These are phyloP conservation scores for Sebastes hubbsi DNA, from an alignment of 2,797 vertebrate genomes.

Conservation along the genomic window DNA sequence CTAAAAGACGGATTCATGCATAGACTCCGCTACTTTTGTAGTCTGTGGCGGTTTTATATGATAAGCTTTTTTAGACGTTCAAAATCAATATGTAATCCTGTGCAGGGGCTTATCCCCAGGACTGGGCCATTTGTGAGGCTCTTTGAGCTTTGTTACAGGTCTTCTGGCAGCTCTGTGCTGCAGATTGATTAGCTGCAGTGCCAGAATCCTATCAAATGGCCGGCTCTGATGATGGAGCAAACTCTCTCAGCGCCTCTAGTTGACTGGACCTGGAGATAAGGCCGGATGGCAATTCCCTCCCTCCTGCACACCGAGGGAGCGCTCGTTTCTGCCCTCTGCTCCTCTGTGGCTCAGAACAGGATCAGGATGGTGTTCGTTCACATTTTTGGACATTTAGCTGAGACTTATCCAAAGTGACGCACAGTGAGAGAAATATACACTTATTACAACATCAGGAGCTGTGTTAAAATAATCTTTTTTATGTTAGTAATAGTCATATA, in stretches of 20 bases:
- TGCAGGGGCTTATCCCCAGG: constrained; percentile 94
- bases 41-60: constrained; percentile 88
- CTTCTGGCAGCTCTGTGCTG: constrained; percentile 88
- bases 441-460: not conserved
- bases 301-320: constrained; percentile 64
- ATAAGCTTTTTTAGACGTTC: constrained; percentile 93
- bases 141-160: constrained; percentile 96
- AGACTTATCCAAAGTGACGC: not conserved
- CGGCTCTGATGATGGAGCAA: constrained; percentile 91
- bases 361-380: not conserved
- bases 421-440: not conserved
- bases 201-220: constrained; percentile 93
- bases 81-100: constrained; percentile 99
- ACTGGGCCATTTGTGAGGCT: constrained; percentile 95
- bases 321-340: constrained; percentile 15
- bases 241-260: constrained; percentile 88
- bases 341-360: not conserved
- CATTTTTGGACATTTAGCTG: constrained; percentile 14
- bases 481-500: not conserved
- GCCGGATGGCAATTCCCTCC: constrained; percentile 85
- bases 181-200: constrained; percentile 93
- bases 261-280: constrained; percentile 97
- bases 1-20: constrained; percentile 90
- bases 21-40: constrained; percentile 90
- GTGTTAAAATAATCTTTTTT: not conserved